These are phyloP conservation scores for Fulica atra DNA, from an alignment of 2,113 vertebrate genomes.

Conservation along the genomic window DNA sequence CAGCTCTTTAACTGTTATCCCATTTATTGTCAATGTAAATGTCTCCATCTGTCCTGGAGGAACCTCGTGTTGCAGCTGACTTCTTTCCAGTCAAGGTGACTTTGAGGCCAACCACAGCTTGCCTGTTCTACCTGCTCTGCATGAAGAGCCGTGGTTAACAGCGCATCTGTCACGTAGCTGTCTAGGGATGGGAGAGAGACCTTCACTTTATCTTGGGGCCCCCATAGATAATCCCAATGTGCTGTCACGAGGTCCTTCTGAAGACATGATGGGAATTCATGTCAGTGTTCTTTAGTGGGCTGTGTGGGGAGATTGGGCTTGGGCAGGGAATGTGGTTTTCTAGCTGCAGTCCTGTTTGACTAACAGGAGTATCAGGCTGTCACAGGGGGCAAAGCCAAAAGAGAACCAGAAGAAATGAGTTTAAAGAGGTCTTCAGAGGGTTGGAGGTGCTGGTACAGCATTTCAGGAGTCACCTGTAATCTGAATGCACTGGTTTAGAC, in stretches of 20 bases:
- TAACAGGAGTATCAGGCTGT: accelerated
- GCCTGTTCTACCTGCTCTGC: neutral
- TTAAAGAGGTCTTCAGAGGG: neutral
- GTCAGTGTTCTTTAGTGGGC: neutral
- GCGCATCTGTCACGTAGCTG: neutral
- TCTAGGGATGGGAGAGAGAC: neutral
- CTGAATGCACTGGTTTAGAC: neutral
- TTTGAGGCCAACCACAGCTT: neutral
- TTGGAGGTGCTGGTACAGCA: neutral
- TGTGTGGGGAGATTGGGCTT: neutral
- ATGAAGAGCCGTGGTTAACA: neutral
- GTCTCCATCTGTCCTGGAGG: constrained; percentile 15
- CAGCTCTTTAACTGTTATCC: neutral
- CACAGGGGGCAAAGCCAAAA: neutral
- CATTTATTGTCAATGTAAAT: neutral
- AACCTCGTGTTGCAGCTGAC: neutral
- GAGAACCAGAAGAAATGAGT: neutral
- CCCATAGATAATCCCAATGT: neutral
- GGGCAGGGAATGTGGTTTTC: neutral
- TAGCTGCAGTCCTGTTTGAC: neutral
- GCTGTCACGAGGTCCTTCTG: neutral
- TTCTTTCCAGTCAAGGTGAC: neutral
- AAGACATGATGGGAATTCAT: neutral
- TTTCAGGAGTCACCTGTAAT: neutral
- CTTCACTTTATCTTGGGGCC: neutral